Base-by-base conservation (phyloP, 2,888 invertebrate species). In the Nasonia oneida region DNA sequence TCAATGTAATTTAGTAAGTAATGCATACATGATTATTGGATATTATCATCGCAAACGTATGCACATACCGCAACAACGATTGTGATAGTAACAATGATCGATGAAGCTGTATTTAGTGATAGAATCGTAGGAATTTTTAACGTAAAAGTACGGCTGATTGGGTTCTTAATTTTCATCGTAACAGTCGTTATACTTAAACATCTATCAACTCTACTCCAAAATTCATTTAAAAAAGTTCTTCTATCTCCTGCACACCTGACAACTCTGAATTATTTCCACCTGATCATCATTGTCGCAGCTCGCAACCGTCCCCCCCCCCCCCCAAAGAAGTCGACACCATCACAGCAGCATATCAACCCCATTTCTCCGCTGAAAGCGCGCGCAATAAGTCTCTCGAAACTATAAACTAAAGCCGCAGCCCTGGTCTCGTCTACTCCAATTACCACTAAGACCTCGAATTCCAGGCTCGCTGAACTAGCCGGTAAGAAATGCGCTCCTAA, bases 401-500 rank as follows among this genome's bases (percentile, higher is more conserved):
- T 61, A 61, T n/a, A 61, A 42, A 2, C 18, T 61, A 61, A 61
- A 61, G 57, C 57, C 18, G 6, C 57, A 18, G 57, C 23, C n/a
- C 57, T 61, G 57, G 23, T 23, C 18, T 23, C 61, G 23, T 70
- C 42, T 29, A 70, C 53, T 8, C 50, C 70, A 70, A 79, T 79
- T 79, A 53, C 33, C 70, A 71, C 29, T 79, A n/a, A 70, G 50
- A 71, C 33, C 50, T 47, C 18, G 57, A 73, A 61, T 61, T 71
- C 47, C n/a, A 12, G 70, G 10, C 29, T 6, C 33, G 37, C 37
- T 33, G 47, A 79, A 70, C 67, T 79, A 79, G 29, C 14, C 39
- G 15, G 12, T 29, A 79, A 79, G 78, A 79, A 79, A 70, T 70
- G 78, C 42, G 37, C 47, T 6, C 67, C 50, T 61, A 61, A 61